Evolutionary conservation across 23 tunicate genomes (phyloP).

Genomic region (Trididemnum nubilum): DNA sequence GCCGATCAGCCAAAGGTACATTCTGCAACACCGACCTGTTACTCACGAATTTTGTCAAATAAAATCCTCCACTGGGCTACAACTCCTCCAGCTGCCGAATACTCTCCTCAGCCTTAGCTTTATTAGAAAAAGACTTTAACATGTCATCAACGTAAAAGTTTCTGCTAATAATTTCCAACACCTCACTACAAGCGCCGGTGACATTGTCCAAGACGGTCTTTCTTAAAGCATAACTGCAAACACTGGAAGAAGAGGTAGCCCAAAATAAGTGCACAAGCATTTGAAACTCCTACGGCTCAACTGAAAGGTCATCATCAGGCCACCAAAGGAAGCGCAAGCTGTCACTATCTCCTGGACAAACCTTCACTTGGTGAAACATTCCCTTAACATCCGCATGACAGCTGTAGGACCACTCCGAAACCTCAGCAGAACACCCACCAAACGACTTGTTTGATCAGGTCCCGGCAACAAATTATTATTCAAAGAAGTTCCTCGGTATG

Average conservation of each 20-base stretch:
- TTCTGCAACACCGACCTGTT: not conserved
- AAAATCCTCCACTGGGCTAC: not conserved
- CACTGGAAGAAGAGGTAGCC: not conserved
- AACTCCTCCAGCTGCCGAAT: not conserved
- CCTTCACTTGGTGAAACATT: not conserved
- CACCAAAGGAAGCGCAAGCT: not conserved
- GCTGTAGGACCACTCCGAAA: not conserved
- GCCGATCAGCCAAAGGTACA: no score
- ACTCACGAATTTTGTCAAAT: not conserved
- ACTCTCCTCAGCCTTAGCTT: not conserved
- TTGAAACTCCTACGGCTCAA: not conserved
- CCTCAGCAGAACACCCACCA: not conserved
- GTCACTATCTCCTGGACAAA: not conserved
- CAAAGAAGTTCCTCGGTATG: not conserved
- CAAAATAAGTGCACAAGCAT: not conserved
- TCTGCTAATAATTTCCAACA: not conserved
- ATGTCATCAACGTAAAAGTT: not conserved
- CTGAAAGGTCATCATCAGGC: not conserved
- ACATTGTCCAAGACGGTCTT: not conserved
- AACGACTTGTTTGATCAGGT: not conserved
- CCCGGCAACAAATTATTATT: not conserved
- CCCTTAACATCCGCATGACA: conserved; percentile 1
- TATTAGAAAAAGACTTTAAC: not conserved
- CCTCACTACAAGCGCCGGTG: not conserved
- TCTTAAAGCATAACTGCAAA: not conserved